A percentile compares a stretch with the other conserved stretches of the same genome.
phyloP scores from a whole-genome alignment of 2,113 vertebrate genomes.

The Prolemur simus region DNA sequence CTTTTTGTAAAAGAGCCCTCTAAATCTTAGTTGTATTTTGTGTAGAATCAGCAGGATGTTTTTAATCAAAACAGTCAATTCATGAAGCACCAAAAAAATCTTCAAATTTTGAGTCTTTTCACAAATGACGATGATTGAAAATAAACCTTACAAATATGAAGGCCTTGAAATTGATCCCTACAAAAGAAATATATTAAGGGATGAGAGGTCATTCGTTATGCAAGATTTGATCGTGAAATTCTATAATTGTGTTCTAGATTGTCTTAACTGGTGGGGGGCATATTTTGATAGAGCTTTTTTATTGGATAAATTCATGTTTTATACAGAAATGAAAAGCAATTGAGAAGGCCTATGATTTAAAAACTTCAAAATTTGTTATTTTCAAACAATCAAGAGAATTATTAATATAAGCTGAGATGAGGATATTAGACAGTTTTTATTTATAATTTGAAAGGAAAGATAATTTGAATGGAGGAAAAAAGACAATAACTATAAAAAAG shows the following conservation, averaged over 20 bases:
- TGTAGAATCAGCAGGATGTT: neutral
- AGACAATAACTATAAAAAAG: neutral
- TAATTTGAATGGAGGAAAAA: neutral
- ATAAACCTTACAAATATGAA: neutral
- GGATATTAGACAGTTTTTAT: neutral
- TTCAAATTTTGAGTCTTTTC: neutral
- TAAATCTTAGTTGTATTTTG: neutral
- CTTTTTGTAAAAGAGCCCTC: neutral
- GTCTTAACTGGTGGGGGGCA: neutral
- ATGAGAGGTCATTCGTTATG: neutral
- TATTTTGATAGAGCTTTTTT: neutral
- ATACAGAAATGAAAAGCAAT: neutral
- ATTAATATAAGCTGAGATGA: neutral
- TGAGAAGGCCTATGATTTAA: neutral
- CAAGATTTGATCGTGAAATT: neutral
- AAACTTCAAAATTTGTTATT: neutral
- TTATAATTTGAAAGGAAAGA: neutral
- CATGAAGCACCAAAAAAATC: neutral
- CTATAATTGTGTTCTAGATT: neutral
- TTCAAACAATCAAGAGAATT: neutral
- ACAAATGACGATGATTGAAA: neutral
- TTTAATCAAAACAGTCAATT: constrained; percentile 7
- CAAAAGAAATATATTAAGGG: neutral
- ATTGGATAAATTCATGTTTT: neutral
- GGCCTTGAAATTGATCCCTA: neutral